Evolutionary conservation across 2,113 vertebrate genomes (phyloP).

Genomic region (Hydropotes inermis): DNA sequence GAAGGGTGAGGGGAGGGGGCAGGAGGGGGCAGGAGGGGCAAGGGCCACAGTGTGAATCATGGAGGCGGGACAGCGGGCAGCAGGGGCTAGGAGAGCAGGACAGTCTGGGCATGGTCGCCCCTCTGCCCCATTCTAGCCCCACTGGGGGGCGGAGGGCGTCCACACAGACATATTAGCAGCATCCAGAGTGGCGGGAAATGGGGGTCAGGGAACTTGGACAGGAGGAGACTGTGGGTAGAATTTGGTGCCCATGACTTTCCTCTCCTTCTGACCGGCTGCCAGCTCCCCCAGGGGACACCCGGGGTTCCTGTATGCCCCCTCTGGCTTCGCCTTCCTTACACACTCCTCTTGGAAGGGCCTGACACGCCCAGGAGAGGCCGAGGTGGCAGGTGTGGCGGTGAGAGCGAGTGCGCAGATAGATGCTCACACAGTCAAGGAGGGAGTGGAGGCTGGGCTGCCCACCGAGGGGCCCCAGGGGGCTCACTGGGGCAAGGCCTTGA

Average conservation of each 20-base stretch:
- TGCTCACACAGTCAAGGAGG: constrained; percentile 52
- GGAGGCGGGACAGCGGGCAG: not conserved
- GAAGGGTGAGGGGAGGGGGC: not conserved
- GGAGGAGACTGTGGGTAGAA: not conserved
- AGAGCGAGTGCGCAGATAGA: not conserved
- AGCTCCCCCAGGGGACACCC: not conserved
- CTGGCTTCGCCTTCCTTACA: not conserved
- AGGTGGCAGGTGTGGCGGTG: not conserved
- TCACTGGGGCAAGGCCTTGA: constrained; percentile 97
- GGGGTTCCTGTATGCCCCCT: not conserved
- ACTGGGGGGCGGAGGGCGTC: not conserved
- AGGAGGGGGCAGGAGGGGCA: not conserved
- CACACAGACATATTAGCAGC: not conserved
- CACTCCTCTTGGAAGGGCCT: not conserved
- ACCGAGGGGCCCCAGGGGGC: not conserved
- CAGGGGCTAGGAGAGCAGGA: constrained; percentile 30
- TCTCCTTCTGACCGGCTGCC: not conserved
- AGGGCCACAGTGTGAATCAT: not conserved
- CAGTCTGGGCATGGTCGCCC: not conserved
- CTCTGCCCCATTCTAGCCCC: not conserved
- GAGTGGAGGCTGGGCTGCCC: not conserved
- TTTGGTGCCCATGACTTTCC: not conserved
- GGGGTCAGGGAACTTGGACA: not conserved
- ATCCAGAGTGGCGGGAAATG: fast-evolving
- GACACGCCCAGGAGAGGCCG: not conserved